Conservation (phyloP, 2,797 vertebrate genomes). For the Alauda arvensis region DNA sequence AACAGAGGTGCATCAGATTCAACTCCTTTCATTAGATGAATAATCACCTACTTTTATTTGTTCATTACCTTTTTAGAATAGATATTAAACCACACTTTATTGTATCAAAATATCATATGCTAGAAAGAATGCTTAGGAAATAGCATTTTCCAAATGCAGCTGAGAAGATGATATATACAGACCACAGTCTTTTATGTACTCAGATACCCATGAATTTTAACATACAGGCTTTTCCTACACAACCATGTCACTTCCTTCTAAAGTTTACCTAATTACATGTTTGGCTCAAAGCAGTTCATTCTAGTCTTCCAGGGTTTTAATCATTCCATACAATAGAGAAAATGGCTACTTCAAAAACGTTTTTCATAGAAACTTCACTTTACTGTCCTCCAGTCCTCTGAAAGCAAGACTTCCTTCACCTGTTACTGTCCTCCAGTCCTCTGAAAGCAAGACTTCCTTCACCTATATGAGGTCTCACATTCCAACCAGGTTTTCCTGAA, state of each 20-base stretch:
- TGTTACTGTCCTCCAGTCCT: accelerated
- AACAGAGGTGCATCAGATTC: background rate
- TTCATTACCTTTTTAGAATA: background rate
- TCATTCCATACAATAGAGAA: background rate
- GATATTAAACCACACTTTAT: background rate
- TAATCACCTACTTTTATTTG: background rate
- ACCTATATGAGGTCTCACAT: background rate
- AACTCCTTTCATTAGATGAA: background rate
- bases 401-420: background rate
- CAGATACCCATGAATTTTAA: background rate
- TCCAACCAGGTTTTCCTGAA: background rate
- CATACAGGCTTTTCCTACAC: background rate
- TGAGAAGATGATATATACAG: background rate
- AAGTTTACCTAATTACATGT: background rate
- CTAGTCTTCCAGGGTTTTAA: background rate
- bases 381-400: background rate
- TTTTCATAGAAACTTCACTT: background rate
- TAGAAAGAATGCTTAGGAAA: background rate
- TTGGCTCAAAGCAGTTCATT: background rate
- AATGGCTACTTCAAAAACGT: background rate
- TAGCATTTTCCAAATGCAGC: background rate
- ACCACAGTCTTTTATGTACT: background rate
- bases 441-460: no score
- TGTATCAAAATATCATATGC: background rate
- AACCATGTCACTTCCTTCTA: background rate